These are phyloP conservation scores for Mamestra configurata DNA, from an alignment of 1,140 invertebrate species.

Conservation along the genomic window DNA sequence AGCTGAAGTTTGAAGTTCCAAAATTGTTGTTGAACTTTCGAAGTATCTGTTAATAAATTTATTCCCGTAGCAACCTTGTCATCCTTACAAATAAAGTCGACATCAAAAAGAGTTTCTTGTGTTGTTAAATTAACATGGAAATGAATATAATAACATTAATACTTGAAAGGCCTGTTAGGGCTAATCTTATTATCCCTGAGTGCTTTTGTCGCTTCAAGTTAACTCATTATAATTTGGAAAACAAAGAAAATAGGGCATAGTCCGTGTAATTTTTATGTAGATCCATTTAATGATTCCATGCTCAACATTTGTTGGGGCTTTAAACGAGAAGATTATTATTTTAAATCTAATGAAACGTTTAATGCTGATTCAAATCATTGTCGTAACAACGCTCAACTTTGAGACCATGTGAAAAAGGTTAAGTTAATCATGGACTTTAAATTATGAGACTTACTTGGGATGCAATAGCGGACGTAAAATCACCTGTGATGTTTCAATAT, in stretches of 20 bases:
- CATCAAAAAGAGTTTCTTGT: background rate
- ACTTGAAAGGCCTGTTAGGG: slow-evolving; percentile 27
- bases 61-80: background rate
- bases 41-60: background rate
- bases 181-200: slow-evolving; percentile 47
- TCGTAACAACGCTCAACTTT: background rate
- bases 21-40: background rate
- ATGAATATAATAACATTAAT: slow-evolving; percentile 41
- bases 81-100: background rate
- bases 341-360: background rate
- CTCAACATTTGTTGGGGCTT: slow-evolving; percentile 8
- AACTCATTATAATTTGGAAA: slow-evolving; percentile 46
- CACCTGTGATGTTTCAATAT: too few species aligned
- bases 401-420: too few species aligned
- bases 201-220: slow-evolving; percentile 43
- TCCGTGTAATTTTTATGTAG: slow-evolving; percentile 31
- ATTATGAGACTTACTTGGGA: too few species aligned
- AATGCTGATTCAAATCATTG: background rate
- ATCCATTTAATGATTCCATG: slow-evolving; percentile 1
- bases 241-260: slow-evolving; percentile 23
- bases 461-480: too few species aligned
- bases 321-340: background rate
- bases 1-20: background rate
- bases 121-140: background rate
- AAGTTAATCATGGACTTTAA: too few species aligned